Evolutionary conservation across 2,113 vertebrate genomes (phyloP).

Genomic region (Ciconia maguari): DNA sequence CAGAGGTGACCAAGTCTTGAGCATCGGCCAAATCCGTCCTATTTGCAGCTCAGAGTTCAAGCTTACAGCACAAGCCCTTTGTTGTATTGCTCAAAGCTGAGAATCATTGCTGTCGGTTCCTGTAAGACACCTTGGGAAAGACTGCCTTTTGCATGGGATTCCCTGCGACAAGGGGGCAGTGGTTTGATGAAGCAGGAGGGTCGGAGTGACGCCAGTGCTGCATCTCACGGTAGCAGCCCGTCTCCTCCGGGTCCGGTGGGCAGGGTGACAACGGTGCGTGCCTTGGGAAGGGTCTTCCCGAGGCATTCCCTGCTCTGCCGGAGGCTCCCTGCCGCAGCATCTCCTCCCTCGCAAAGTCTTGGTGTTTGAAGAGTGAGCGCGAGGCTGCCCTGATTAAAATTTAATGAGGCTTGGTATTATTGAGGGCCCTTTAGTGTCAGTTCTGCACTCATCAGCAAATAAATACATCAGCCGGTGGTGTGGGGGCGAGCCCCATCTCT

Average conservation of each 20-base stretch:
- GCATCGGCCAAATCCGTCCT: neutral
- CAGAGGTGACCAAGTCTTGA: neutral
- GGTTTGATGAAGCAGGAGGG: neutral
- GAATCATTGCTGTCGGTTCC: neutral
- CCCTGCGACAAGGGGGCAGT: rapidly evolving
- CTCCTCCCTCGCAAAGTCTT: neutral
- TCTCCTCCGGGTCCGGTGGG: rapidly evolving
- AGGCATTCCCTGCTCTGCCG: neutral
- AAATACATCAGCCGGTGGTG: neutral
- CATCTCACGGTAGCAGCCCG: neutral
- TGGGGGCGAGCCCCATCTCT: neutral
- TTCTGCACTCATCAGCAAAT: constrained; percentile 11
- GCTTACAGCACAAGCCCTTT: neutral
- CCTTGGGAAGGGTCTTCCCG: neutral
- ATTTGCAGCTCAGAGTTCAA: neutral
- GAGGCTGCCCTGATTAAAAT: constrained; percentile 42
- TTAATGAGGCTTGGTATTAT: constrained; percentile 46
- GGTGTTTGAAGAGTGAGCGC: neutral
- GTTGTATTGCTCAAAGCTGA: neutral
- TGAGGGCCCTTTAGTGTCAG: constrained; percentile 21
- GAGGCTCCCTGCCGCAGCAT: rapidly evolving
- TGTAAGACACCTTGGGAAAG: neutral
- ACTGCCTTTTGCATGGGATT: neutral
- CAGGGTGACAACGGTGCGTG: neutral
- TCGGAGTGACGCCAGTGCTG: neutral